Base-by-base conservation (phyloP, 2,797 vertebrate species). In the Galagoides demidoff region DNA sequence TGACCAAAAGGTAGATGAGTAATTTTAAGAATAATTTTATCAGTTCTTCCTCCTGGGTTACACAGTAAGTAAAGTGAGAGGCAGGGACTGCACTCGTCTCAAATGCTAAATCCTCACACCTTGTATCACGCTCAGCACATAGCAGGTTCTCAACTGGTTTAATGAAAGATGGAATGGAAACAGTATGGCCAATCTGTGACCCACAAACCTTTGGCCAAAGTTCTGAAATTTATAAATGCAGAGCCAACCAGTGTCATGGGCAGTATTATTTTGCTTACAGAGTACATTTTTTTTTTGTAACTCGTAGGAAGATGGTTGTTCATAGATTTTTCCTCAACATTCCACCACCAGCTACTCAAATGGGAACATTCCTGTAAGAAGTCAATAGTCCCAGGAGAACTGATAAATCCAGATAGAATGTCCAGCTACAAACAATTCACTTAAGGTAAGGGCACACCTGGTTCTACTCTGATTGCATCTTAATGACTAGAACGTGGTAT, bases 1-100 rank as follows among this genome's bases (percentile, higher is more conserved):
- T 55, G 20, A 71, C 43, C 20, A 49, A 73, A 81, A 3, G 63
- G 43, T 27, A 64, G 5, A 87, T 63, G 5, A 95, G 68, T 17
- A 63, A 91, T 66, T 89, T 19, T 83, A 85, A 94, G 45, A 81
- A 73, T 61, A 94, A 90, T 8, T 14, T 92, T 90, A 84, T 90
- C 22, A 87, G 49, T 73, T 85, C 29, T 89, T 79, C 43, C 55
- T 37, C 34, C 39, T 91, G 31, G 76, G 86, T 85, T 87, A 92
- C 3, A 78, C 2, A 55, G 45, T 71, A 85, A 90, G 27, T 59
- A 81, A 52, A 81, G 7, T n/a, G 23, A 94, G 13, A 74, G 45
- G 70, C 12, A 95, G 52, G 88, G 29, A 87, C 37, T 68, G 79
- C 14, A 63, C 7, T 63, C 34, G 13, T 81, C 34, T 92, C n/a